phyloP scores from a whole-genome alignment of 1,140 invertebrate species.

The Bombus confusus region DNA sequence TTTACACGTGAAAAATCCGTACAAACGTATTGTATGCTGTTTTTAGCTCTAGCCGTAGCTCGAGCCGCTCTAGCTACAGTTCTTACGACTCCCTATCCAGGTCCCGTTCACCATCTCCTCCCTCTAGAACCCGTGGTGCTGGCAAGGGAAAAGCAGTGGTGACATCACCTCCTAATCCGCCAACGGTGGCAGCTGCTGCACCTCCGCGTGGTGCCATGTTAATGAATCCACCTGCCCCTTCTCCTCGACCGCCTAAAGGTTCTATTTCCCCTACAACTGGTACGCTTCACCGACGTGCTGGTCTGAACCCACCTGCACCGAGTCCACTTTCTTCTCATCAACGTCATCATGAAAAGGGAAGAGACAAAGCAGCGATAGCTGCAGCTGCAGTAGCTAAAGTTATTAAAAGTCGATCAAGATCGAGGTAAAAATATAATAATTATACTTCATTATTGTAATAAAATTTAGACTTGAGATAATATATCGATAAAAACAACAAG shows the following conservation, averaged over 20 bases:
- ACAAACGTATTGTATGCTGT: conserved; percentile 58
- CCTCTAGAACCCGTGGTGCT: conserved; percentile 76
- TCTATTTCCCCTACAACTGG: conserved; percentile 77
- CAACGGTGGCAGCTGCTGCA: conserved; percentile 61
- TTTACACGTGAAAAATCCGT: conserved; percentile 9
- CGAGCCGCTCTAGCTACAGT: conserved; percentile 82
- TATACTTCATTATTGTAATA: not conserved
- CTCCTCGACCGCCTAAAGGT: conserved; percentile 79
- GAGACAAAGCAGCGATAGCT: conserved; percentile 78
- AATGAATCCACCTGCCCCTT: conserved; percentile 88
- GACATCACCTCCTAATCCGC: conserved; percentile 66
- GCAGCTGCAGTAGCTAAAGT: conserved; percentile 80
- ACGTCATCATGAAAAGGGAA: conserved; percentile 76
- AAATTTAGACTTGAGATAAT: not conserved
- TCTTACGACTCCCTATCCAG: conserved; percentile 84
- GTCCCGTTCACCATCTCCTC: conserved; percentile 83
- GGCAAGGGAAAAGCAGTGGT: conserved; percentile 76
- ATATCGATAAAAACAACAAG: not conserved
- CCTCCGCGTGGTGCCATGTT: conserved; percentile 83
- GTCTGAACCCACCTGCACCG: conserved; percentile 79
- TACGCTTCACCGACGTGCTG: conserved; percentile 78
- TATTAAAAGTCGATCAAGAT: conserved; percentile 80
- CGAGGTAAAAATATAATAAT: conserved; percentile 71
- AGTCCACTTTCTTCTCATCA: conserved; percentile 74
- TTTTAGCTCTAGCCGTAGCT: conserved; percentile 83